Percentiles rank a stretch among this genome's conserved stretches.
These are phyloP conservation scores for Mellivora capensis DNA, from an alignment of 2,113 vertebrate species.

Conservation along the genomic window DNA sequence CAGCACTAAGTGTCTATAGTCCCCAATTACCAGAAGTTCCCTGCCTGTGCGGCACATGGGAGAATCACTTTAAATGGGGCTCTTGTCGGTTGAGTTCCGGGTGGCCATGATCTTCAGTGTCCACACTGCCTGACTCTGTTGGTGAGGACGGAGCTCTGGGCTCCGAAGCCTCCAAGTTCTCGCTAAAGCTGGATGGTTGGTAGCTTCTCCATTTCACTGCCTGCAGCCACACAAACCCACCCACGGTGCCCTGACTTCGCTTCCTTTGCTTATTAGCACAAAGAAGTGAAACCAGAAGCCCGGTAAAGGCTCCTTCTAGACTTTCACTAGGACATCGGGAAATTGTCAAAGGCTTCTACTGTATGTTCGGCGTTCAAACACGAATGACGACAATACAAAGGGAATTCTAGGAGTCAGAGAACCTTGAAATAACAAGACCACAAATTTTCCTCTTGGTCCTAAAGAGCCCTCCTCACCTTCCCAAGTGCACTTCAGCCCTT, in stretches of 20 bases:
- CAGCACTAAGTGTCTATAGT: neutral
- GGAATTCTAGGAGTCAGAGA: conserved; percentile 58
- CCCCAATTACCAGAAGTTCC: accelerated
- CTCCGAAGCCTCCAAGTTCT: accelerated
- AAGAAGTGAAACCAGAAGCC: neutral
- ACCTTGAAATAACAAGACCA: neutral
- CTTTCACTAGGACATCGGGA: neutral
- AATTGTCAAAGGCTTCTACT: neutral
- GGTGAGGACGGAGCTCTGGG: neutral
- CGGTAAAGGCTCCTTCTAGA: neutral
- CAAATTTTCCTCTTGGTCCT: conserved; percentile 51
- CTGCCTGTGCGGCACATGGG: accelerated
- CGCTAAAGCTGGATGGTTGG: no score
- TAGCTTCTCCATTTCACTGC: neutral
- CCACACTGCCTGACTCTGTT: accelerated
- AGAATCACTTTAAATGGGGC: neutral
- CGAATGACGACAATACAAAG: neutral
- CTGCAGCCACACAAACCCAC: accelerated
- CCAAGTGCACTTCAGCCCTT: neutral
- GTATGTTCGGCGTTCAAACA: neutral
- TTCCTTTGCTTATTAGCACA: neutral
- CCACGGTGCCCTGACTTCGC: accelerated
- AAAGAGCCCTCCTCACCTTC: conserved; percentile 4
- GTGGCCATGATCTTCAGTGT: no score
- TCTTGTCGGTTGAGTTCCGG: accelerated